Percentiles rank a stretch among this genome's conserved stretches.
Conservation (phyloP, 2,113 vertebrate species). For the Atractosteus spatula region DNA sequence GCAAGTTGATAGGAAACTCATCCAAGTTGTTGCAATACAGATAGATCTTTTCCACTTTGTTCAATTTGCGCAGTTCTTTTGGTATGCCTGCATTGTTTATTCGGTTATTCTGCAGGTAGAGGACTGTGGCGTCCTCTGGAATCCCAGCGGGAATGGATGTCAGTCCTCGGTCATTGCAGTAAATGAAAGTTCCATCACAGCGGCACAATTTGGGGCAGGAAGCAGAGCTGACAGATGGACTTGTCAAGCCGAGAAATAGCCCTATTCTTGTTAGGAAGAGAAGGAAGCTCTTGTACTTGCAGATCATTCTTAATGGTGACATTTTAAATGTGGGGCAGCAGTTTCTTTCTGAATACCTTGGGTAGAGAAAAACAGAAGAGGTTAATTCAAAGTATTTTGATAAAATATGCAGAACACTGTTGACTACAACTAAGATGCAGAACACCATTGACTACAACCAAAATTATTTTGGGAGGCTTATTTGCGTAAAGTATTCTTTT, state of each 20-base stretch:
- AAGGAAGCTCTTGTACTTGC: slow-evolving; percentile 84
- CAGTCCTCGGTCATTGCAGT: slow-evolving; percentile 96
- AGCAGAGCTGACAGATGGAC: slow-evolving; percentile 77
- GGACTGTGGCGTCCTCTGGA: slow-evolving; percentile 91
- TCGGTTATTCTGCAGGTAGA: slow-evolving; percentile 98
- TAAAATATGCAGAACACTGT: slow-evolving; percentile 16
- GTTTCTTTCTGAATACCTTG: slow-evolving; percentile 73
- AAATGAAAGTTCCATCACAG: slow-evolving; percentile 95
- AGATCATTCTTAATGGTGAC: slow-evolving; percentile 85
- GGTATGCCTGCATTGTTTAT: slow-evolving; percentile 97
- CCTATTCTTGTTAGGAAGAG: slow-evolving; percentile 87
- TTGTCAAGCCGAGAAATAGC: slow-evolving; percentile 85
- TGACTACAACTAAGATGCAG: background rate
- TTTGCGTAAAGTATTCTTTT: slow-evolving; percentile 43
- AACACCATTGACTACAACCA: background rate
- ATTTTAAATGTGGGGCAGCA: slow-evolving; percentile 62
- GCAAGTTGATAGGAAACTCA: slow-evolving; percentile 96
- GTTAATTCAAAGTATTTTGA: slow-evolving; percentile 55
- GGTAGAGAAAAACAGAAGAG: slow-evolving; percentile 47
- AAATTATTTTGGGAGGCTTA: slow-evolving; percentile 41
- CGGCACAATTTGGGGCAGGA: slow-evolving; percentile 90
- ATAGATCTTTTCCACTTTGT: slow-evolving; percentile 93
- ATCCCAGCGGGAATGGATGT: slow-evolving; percentile 94
- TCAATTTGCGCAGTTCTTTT: slow-evolving; percentile 82
- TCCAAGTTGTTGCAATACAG: slow-evolving; percentile 97